Percentiles rank a stretch among this genome's conserved stretches.
Conservation (phyloP, 2,888 invertebrate genomes). For the Hirtodrosophila histrioides region DNA sequence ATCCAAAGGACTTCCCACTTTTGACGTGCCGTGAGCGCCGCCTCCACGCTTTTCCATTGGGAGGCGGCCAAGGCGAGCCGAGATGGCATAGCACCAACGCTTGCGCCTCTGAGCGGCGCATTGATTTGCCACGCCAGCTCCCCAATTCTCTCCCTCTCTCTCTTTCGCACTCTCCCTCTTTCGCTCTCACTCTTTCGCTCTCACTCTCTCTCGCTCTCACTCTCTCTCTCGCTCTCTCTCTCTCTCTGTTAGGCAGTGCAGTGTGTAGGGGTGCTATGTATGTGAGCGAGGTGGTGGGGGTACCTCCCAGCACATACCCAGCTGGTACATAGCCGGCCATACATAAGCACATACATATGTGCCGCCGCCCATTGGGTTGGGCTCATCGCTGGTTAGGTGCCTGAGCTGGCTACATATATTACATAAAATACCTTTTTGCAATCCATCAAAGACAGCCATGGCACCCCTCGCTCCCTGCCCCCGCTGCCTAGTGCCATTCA, state of each 20-base stretch:
- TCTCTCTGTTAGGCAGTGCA: background rate
- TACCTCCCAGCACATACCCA: no score
- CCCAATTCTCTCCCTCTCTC: constrained; percentile 19
- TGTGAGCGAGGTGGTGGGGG: no score
- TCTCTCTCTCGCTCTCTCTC: background rate
- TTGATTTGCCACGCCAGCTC: constrained; percentile 32
- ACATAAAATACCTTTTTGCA: constrained; percentile 78
- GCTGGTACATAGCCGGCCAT: background rate
- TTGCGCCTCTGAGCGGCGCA: constrained; percentile 67
- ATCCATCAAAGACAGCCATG: constrained; percentile 75
- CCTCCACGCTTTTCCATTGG: constrained; percentile 75
- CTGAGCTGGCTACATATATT: constrained; percentile 51
- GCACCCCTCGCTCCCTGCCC: background rate
- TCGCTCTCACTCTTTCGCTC: constrained; percentile 6
- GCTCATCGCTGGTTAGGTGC: constrained; percentile 11
- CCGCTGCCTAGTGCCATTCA: constrained; percentile 9
- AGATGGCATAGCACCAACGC: constrained; percentile 47
- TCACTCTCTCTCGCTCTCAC: constrained; percentile 12
- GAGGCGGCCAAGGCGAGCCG: constrained; percentile 38
- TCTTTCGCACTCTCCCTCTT: background rate
- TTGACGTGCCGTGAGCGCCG: constrained; percentile 49
- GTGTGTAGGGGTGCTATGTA: no score
- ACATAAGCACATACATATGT: constrained; percentile 35
- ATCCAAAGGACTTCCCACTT: constrained; percentile 76
- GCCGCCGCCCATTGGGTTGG: constrained; percentile 13